These are phyloP conservation scores for Crotalus adamanteus DNA, from an alignment of 2,797 vertebrate species.

Conservation along the genomic window DNA sequence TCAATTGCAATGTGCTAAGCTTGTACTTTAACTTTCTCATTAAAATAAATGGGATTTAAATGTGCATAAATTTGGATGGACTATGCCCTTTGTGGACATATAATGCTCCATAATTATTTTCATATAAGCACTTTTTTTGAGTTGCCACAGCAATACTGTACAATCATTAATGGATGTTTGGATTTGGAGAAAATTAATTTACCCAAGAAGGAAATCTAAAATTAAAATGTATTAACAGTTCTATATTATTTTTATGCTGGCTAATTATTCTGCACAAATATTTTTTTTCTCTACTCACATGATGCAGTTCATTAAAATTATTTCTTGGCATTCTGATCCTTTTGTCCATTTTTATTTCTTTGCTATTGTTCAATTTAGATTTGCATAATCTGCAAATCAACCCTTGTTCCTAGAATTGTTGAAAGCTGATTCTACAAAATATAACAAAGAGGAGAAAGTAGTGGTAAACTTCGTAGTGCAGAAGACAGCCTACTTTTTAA, in stretches of 20 bases:
- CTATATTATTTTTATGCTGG: neutral
- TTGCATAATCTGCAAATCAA: neutral
- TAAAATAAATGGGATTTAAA: slow-evolving; percentile 26
- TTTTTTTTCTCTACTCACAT: neutral
- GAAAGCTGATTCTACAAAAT: neutral
- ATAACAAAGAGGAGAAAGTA: neutral
- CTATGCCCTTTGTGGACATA: neutral
- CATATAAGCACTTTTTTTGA: neutral
- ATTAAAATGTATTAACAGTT: neutral
- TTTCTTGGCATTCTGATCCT: neutral
- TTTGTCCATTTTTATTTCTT: neutral
- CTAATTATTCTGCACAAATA: neutral
- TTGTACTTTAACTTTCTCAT: neutral
- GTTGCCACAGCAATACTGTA: neutral
- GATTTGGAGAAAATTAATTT: neutral
- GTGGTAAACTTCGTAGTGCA: neutral
- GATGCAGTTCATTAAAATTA: neutral
- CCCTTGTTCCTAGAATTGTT: neutral
- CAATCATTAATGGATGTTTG: neutral
- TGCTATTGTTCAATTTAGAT: neutral
- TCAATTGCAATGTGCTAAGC: neutral
- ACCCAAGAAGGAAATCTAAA: neutral
- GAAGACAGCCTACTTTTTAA: neutral
- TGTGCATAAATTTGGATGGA: slow-evolving; percentile 3
- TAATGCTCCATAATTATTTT: slow-evolving; percentile 18